These are phyloP conservation scores for Camptogramma bilineatum DNA, from an alignment of 2,888 invertebrate species.

Conservation along the genomic window DNA sequence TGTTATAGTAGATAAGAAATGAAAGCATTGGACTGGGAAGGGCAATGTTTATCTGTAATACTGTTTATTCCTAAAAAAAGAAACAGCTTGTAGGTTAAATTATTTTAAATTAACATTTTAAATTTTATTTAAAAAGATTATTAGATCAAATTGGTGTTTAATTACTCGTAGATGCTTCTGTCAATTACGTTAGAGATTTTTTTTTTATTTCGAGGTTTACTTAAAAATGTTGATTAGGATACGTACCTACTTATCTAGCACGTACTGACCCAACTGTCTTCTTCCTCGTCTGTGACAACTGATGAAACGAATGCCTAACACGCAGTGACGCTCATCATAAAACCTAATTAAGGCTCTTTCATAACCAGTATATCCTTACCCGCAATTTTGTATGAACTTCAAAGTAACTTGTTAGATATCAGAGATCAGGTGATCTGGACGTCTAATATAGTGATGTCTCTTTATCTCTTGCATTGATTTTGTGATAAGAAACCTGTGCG, in stretches of 20 bases:
- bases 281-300: conserved; percentile 52
- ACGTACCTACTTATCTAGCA: not conserved
- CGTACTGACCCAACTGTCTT: conserved; percentile 3
- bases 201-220: too few relatives aligned
- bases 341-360: conserved; percentile 79
- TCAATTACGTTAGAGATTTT: too few relatives aligned
- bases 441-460: conserved; percentile 53
- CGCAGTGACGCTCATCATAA: conserved; percentile 79
- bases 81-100: too few relatives aligned
- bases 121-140: too few relatives aligned
- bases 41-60: too few relatives aligned
- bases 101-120: too few relatives aligned
- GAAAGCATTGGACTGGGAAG: too few relatives aligned
- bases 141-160: too few relatives aligned
- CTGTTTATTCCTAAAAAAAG: too few relatives aligned
- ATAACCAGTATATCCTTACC: conserved; percentile 56
- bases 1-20: too few relatives aligned
- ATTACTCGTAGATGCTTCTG: too few relatives aligned
- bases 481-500: conserved; percentile 80
- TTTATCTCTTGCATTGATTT: conserved; percentile 81
- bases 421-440: conserved; percentile 55
- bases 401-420: conserved; percentile 3
- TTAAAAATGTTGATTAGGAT: too few relatives aligned
- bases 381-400: conserved; percentile 4
- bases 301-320: conserved; percentile 83